Conservation (phyloP, 1,140 invertebrate genomes). For the Bilobella aurantiaca region DNA sequence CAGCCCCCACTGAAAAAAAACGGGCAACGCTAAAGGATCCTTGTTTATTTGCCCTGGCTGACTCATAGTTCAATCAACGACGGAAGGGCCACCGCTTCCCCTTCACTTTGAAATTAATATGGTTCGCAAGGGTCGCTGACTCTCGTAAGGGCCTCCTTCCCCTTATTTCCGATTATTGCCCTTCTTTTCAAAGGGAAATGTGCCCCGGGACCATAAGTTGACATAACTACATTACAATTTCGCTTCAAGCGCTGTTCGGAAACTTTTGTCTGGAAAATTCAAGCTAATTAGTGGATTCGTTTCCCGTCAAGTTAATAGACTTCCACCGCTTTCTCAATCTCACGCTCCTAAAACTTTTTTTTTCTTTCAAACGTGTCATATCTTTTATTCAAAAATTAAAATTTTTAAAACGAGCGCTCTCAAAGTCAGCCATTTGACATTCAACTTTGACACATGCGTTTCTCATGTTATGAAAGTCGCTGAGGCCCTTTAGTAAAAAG, state of each 20-base stretch:
- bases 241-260: neutral
- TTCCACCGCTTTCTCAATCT: neutral
- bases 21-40: neutral
- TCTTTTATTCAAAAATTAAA: no score
- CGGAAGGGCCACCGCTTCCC: neutral
- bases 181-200: neutral
- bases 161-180: no score
- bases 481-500: neutral
- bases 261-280: neutral
- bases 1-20: neutral
- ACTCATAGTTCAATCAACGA: constrained; percentile 8
- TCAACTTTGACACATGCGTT: neutral
- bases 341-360: neutral
- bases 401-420: no score
- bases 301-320: neutral
- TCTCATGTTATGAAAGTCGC: neutral
- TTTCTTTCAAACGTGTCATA: no score
- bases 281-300: constrained; percentile 4
- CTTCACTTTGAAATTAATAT: neutral
- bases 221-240: neutral
- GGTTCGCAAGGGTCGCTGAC: neutral
- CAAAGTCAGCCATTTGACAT: no score
- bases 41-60: constrained; percentile 2
- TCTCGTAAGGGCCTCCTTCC: neutral
- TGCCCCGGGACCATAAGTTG: neutral